Base-by-base conservation (phyloP, 1,140 invertebrate genomes). In the Sycobia sp. region DNA sequence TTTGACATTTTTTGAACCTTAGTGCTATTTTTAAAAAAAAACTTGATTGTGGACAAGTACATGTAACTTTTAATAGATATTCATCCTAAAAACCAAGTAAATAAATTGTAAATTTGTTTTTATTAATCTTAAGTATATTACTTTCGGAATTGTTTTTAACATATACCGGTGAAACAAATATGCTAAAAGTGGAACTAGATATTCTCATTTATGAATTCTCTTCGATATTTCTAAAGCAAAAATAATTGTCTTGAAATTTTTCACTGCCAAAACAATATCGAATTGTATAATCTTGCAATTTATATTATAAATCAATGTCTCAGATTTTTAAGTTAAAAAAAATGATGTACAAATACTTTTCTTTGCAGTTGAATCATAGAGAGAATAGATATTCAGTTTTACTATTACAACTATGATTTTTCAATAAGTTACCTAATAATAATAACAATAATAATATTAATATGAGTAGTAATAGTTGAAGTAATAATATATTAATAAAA, bases 151-250 rank as follows among this genome's bases (percentile, higher is more conserved):
- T 9, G 13, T 50, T 46, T 44, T 57, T 39, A 22, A 22, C 34
- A 54, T 44, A 54, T 20, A 9, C 25, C 27, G 23, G 20, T 53
- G 51, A 62, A 22, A 54, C 63, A 53, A 62, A 58, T 67, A 49
- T 71, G 60, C 60, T 72, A 64, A 65, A 69, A 69, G 36, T 66
- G 59, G 47, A 69, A 29, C 51, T 69, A 66, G n/a, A n/a, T 44
- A 51, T 58, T 53, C 4, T 49, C 2, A 50, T 65, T 60, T 13
- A 4, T 20, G 11, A 49, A 43, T 55, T 56, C 56, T 49, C 16
- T 49, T 39, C 13, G 11, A 43, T 56, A 56, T 47, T 56, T 38
- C 7, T 54, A 36, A 46, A 53, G 13, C n/a, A 61, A 36, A 38
- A 57, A 36, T n/a, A 57, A 29, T 66, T 27, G 16, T 55, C 46